A percentile compares a stretch with the other conserved stretches of the same genome.
Conservation (phyloP, 2,113 vertebrate species). For the Corythaeola cristata region DNA sequence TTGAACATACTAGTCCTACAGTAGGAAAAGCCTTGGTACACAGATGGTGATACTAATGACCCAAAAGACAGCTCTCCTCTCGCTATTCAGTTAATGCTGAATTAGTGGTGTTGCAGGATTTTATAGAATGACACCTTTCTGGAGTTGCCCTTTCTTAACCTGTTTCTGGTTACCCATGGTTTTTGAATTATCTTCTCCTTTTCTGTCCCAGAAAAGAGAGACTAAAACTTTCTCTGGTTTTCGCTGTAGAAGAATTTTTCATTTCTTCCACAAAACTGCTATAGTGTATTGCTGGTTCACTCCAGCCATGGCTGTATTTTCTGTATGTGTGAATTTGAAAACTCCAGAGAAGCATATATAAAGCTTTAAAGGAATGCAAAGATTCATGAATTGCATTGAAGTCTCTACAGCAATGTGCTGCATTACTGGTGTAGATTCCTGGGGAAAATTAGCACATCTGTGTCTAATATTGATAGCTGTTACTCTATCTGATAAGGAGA, state of each 20-base stretch:
- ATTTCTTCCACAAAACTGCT: background rate
- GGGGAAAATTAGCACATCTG: background rate
- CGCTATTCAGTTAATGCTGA: background rate
- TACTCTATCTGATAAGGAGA: conserved; percentile 55
- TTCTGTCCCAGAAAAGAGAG: background rate
- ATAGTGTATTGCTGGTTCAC: background rate
- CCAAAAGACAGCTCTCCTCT: background rate
- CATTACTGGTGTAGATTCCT: background rate
- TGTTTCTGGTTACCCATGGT: background rate
- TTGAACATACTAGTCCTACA: background rate
- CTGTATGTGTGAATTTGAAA: background rate
- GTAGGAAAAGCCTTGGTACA: background rate
- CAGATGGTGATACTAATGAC: background rate
- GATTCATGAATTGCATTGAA: background rate
- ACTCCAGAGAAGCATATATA: background rate
- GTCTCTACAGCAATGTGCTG: background rate
- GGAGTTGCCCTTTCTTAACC: background rate
- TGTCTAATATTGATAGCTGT: background rate
- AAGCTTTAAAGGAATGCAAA: background rate
- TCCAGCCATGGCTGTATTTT: background rate
- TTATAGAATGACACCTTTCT: background rate
- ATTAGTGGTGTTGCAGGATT: background rate
- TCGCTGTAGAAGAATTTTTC: background rate
- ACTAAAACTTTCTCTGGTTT: background rate
- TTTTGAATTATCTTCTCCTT: background rate